Conservation (phyloP, 2,797 vertebrate genomes). For the Gadopsis bispinosus region DNA sequence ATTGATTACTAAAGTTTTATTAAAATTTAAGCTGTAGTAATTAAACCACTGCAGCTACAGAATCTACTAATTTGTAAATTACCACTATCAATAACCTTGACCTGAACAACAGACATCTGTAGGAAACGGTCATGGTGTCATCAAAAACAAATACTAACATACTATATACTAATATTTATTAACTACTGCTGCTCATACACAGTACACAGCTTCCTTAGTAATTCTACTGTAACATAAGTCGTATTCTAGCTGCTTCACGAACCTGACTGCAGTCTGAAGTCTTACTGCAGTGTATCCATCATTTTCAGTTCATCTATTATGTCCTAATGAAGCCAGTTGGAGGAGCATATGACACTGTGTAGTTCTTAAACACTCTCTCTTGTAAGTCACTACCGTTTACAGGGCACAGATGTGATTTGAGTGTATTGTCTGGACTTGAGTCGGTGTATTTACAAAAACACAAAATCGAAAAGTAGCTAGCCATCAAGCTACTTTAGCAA, state of each 20-base stretch:
- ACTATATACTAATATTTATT: too few relatives aligned
- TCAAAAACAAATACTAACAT: background rate
- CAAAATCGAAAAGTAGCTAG: background rate
- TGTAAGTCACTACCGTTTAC: too few relatives aligned
- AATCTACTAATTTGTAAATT: background rate
- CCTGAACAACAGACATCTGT: background rate
- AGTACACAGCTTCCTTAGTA: background rate
- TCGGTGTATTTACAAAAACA: conserved; percentile 3
- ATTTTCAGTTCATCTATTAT: background rate
- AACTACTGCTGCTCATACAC: background rate
- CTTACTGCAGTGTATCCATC: background rate
- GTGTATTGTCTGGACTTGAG: background rate
- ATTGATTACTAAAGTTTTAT: too few relatives aligned
- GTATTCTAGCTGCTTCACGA: background rate
- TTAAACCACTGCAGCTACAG: background rate
- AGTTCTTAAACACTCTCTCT: background rate
- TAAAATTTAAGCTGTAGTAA: too few relatives aligned
- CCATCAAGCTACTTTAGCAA: conserved; percentile 41
- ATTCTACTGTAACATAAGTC: background rate
- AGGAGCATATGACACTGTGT: background rate
- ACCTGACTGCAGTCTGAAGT: too few relatives aligned
- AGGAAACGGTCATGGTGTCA: background rate
- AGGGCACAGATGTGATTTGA: background rate
- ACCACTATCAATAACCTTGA: background rate
- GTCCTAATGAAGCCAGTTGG: background rate